Conservation (phyloP, 2,888 invertebrate genomes). For the Cynaeus angustus region DNA sequence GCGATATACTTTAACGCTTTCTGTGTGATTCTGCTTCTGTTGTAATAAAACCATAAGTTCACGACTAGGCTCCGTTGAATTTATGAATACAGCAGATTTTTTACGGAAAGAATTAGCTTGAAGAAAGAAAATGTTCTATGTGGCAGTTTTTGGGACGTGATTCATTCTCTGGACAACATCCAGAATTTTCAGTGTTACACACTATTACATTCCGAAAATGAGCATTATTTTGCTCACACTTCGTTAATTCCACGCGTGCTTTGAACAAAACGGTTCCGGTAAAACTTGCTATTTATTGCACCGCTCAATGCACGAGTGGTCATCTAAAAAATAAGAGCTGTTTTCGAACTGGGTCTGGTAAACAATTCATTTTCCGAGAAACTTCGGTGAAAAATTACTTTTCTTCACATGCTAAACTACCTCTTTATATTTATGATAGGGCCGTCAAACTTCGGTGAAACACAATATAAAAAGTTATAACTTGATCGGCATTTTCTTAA, state of each 20-base stretch:
- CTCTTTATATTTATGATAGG: too few species aligned
- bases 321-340: slow-evolving; percentile 26
- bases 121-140: background rate
- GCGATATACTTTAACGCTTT: slow-evolving; percentile 35
- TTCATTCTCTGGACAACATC: slow-evolving; percentile 13
- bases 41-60: slow-evolving; percentile 37
- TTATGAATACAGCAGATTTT: slow-evolving; percentile 27
- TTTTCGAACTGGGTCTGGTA: slow-evolving; percentile 22
- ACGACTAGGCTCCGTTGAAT: slow-evolving; percentile 13
- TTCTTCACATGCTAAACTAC: slow-evolving; percentile 24
- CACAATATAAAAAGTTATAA: too few species aligned
- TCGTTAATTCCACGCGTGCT: slow-evolving; percentile 2
- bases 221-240: slow-evolving; percentile 12
- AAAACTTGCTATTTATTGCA: slow-evolving; percentile 10
- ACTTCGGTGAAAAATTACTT: slow-evolving; percentile 8
- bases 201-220: slow-evolving; percentile 11
- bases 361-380: slow-evolving; percentile 19
- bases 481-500: too few species aligned
- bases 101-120: background rate
- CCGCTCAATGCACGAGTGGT: slow-evolving; percentile 1
- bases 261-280: background rate
- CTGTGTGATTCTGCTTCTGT: slow-evolving; percentile 31
- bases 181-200: slow-evolving; percentile 9
- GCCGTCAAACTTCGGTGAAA: slow-evolving; percentile 5
- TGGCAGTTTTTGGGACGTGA: too few species aligned